Evolutionary conservation across 2,888 invertebrate genomes (phyloP).

Genomic region (Aspidapion aeneum): DNA sequence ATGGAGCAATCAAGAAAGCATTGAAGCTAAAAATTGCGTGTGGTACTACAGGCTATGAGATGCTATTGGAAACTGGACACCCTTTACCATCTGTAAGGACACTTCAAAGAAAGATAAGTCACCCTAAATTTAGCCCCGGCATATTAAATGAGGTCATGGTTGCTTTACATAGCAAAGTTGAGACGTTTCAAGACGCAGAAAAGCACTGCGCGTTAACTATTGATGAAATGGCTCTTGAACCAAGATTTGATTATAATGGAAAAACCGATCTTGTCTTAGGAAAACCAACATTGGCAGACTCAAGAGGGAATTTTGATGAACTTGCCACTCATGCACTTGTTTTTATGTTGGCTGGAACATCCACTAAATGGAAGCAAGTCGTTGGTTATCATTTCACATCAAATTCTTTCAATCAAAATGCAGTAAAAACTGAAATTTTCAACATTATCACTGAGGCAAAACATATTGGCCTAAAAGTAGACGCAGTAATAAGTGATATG

Average conservation of each 20-base stretch:
- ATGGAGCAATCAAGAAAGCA: constrained; percentile 2
- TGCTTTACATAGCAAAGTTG: constrained; percentile 5
- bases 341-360: constrained; percentile 33
- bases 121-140: constrained; percentile 3
- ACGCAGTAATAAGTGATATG: too few relatives aligned
- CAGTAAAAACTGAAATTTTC: not conserved
- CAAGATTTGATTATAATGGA: not conserved
- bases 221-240: constrained; percentile 2
- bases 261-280: not conserved
- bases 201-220: constrained; percentile 4
- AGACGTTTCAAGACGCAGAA: not conserved
- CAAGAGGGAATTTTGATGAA: not conserved
- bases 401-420: not conserved
- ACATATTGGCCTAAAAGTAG: too few relatives aligned
- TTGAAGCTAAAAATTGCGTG: constrained; percentile 7
- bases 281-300: not conserved
- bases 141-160: constrained; percentile 1
- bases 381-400: not conserved
- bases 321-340: constrained; percentile 32
- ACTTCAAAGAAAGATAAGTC: constrained; percentile 4
- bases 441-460: not conserved
- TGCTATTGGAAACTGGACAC: not conserved
- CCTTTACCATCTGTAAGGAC: constrained; percentile 7
- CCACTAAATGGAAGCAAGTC: constrained; percentile 32
- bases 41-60: constrained; percentile 2